A percentile compares a stretch with the other conserved stretches of the same genome.
phyloP scores from a whole-genome alignment of 2,797 vertebrate species.

The Acipenser ruthenus region DNA sequence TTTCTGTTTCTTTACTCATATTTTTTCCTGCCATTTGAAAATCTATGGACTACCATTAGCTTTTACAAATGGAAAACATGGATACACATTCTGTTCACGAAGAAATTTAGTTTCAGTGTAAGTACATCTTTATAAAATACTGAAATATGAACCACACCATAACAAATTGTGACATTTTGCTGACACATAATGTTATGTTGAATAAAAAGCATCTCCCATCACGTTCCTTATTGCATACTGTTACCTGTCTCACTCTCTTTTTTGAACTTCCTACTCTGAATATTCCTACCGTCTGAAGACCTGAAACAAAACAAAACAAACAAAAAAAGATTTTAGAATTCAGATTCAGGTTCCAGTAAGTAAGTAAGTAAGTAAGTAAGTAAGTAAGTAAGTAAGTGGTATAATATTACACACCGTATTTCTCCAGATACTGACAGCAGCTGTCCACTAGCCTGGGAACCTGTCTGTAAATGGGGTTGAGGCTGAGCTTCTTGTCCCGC shows the following conservation, averaged over 20 bases:
- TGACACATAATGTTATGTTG: too few species aligned
- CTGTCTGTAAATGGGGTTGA: constrained; percentile 94
- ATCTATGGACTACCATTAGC: too few species aligned
- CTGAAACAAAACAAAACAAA: constrained; percentile 43
- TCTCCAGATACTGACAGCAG: constrained; percentile 94
- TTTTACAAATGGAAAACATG: too few species aligned
- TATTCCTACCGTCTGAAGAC: constrained; percentile 91
- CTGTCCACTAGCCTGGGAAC: constrained; percentile 89
- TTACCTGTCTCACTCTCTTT: constrained; percentile 94
- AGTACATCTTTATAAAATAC: too few species aligned
- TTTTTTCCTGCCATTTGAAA: too few species aligned
- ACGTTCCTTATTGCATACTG: constrained; percentile 1
- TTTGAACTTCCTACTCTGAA: constrained; percentile 96
- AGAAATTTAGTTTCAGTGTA: too few species aligned
- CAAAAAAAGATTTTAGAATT: not conserved
- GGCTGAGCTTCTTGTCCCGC: constrained; percentile 84
- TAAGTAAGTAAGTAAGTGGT: not conserved
- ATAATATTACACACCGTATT: constrained; percentile 67
- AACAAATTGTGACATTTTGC: too few species aligned
- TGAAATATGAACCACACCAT: too few species aligned
- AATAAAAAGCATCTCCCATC: too few species aligned
- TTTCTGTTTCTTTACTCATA: too few species aligned
- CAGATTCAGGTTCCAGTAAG: not conserved
- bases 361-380: too few species aligned
- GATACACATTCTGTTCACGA: too few species aligned